phyloP scores from a whole-genome alignment of 2,113 vertebrate species.

The Salminus brasiliensis region DNA sequence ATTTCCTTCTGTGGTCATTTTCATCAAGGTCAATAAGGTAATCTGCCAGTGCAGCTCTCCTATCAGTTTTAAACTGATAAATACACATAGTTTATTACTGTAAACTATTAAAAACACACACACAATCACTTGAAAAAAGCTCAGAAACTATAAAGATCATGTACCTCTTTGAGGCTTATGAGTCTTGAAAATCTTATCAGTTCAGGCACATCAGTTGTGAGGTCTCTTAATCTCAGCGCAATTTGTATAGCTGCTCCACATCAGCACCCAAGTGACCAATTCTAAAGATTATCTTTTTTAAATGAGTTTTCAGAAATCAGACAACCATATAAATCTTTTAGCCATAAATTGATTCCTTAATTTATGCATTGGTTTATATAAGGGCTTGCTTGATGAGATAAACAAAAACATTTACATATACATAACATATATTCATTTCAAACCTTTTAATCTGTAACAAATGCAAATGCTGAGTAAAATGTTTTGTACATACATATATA shows the following conservation, averaged over 20 bases:
- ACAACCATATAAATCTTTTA: not conserved
- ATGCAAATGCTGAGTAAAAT: too few species aligned
- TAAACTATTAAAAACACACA: not conserved
- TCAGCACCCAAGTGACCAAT: not conserved
- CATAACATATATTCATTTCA: too few species aligned
- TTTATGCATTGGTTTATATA: not conserved
- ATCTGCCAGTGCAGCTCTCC: not conserved
- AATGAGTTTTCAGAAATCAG: not conserved
- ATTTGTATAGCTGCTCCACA: not conserved
- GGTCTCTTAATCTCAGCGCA: not conserved
- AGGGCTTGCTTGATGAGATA: too few species aligned
- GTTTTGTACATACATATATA: too few species aligned
- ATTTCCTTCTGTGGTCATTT: not conserved
- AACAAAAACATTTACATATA: too few species aligned
- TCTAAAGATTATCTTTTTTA: not conserved
- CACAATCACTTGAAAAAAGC: not conserved
- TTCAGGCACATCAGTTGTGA: not conserved
- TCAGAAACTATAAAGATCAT: not conserved
- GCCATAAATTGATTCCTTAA: not conserved
- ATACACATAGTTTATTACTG: not conserved
- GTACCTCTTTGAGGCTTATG: not conserved
- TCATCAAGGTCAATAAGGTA: not conserved
- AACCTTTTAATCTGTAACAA: too few species aligned
- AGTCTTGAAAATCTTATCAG: too few species aligned
- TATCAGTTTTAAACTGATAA: not conserved